These are phyloP conservation scores for Ibycter americanus DNA, from an alignment of 2,797 vertebrate species.

Conservation along the genomic window DNA sequence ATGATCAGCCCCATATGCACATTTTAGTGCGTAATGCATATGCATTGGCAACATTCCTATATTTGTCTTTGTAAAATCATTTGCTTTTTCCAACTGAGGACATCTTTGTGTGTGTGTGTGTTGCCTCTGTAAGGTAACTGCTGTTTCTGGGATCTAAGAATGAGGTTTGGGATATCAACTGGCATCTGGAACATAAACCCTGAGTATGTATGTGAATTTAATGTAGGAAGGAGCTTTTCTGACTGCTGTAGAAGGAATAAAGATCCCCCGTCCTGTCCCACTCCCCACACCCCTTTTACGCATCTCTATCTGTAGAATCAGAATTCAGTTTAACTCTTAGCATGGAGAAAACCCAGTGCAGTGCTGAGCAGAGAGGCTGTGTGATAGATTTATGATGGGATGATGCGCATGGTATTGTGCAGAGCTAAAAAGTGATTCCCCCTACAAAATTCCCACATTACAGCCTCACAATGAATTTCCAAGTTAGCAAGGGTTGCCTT, in stretches of 20 bases:
- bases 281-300: neutral
- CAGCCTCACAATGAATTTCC: neutral
- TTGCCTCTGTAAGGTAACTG: neutral
- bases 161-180: neutral
- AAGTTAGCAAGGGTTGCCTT: neutral
- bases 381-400: neutral
- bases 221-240: neutral
- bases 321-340: neutral
- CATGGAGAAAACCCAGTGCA: neutral
- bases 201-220: neutral
- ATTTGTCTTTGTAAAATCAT: neutral
- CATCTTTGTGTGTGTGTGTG: neutral
- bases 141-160: neutral
- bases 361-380: neutral
- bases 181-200: neutral
- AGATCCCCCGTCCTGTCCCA: neutral
- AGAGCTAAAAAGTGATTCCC: neutral
- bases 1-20: neutral
- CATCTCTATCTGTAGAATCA: neutral
- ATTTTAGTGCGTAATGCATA: neutral
- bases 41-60: neutral
- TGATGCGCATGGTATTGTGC: neutral
- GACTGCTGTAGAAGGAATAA: neutral
- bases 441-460: neutral
- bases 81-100: conserved; percentile 40